Base-by-base conservation (phyloP, 2,888 invertebrate species). In the Drosophila peninsularis region DNA sequence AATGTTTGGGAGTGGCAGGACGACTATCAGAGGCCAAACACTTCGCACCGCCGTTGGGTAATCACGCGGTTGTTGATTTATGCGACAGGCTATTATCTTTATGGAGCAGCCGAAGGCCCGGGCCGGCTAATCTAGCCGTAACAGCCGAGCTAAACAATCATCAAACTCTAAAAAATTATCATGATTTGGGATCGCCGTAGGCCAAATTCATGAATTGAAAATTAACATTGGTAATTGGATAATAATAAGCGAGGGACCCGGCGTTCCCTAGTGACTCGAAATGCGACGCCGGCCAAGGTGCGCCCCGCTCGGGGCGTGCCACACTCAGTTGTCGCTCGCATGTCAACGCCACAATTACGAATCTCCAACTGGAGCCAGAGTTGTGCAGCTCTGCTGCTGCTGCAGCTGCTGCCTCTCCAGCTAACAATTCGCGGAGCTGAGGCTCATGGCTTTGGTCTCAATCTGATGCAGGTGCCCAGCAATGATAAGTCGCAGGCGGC, bases 171-270 rank as follows among this genome's bases (percentile, higher is more conserved):
- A 41, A 24, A 56, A 7, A 57, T 39, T 32, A 55, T 50, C 47
- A 56, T 62, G 42, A 27, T 50, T 45, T 14, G 49, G 27, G 27
- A 42, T 39, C 17, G 60, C 52, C 34, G 37, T 39, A 44, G 52
- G 41, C 49, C 39, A 44, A 47, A 54, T 24, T n/a, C 58, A 67
- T 71, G 56, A 57, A 71, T 80, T 68, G 71, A 71, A 77, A 87
- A 83, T 87, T 74, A 84, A 67, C 75, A 74, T 74, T 50, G 50
- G 58, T 78, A 85, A 85, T 87, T 89, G 78, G 70, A 63, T 75
- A 77, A 82, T 85, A 88, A 86, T 79, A 70, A 68, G 57, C 27
- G 62, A n/a, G 66, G 30, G 57, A 47, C 55, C 11, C 45, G n/a
- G 5, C 42, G 50, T 63, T 69, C 86, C 80, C 72, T 50, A 44